These are phyloP conservation scores for Nebria salina DNA, from an alignment of 2,888 invertebrate species.

Conservation along the genomic window DNA sequence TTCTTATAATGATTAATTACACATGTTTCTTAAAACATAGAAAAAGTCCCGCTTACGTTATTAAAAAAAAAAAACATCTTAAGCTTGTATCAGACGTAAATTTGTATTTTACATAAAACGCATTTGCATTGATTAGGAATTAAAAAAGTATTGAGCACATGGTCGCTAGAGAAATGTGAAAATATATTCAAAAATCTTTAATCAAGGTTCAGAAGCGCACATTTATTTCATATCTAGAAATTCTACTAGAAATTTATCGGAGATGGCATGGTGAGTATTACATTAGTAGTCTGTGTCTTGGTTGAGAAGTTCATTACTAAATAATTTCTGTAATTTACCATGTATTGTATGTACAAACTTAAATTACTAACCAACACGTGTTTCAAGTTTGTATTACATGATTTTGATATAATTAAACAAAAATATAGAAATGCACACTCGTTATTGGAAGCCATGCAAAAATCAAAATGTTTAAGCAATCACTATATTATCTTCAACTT, in stretches of 20 bases:
- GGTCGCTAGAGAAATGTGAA: neutral
- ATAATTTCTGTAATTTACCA: no score
- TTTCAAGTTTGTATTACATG: no score
- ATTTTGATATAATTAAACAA: no score
- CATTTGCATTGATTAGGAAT: conserved; percentile 1
- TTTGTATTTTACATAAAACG: conserved; percentile 42
- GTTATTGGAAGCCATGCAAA: no score
- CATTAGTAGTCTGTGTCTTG: no score
- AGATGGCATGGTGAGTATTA: no score
- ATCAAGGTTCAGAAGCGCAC: neutral
- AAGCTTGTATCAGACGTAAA: conserved; percentile 16
- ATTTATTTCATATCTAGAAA: neutral
- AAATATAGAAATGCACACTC: no score
- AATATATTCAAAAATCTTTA: neutral
- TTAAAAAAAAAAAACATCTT: neutral
- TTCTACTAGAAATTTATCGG: neutral
- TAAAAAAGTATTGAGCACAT: conserved; percentile 32
- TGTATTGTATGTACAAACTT: no score
- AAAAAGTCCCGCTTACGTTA: neutral
- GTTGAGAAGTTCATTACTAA: no score
- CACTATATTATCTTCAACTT: no score
- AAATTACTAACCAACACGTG: no score
- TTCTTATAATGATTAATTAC: neutral
- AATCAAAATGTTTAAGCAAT: no score
- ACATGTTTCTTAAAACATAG: neutral